Conservation (phyloP, 2,888 invertebrate genomes). For the Odontothrips loti region DNA sequence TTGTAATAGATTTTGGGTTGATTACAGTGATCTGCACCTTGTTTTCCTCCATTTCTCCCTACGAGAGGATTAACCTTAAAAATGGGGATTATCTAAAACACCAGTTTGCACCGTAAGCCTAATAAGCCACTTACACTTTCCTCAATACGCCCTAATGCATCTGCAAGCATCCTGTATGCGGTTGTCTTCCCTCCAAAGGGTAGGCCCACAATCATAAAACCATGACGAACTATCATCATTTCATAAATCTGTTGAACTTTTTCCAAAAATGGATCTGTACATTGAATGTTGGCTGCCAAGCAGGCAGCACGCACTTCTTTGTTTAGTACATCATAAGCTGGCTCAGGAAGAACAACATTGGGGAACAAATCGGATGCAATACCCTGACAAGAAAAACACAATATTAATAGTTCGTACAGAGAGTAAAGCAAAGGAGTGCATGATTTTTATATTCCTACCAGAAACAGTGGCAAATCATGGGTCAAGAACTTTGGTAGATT, state of each 20-base stretch:
- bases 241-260: constrained; percentile 88
- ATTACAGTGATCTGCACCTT: constrained; percentile 74
- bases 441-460: constrained; percentile 49
- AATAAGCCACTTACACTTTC: constrained; percentile 54
- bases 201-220: constrained; percentile 87
- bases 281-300: constrained; percentile 70
- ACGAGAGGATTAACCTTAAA: constrained; percentile 35
- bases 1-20: constrained; percentile 92
- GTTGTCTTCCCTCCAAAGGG: constrained; percentile 92
- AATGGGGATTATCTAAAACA: too few relatives aligned
- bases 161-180: constrained; percentile 77
- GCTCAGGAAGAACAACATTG: constrained; percentile 68
- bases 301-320: constrained; percentile 62
- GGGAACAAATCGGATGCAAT: constrained; percentile 94
- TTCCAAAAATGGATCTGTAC: constrained; percentile 78
- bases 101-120: too few relatives aligned
- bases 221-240: constrained; percentile 92
- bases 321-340: constrained; percentile 73
- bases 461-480: constrained; percentile 82
- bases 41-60: constrained; percentile 71
- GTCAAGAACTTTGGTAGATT: constrained; percentile 90
- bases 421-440: not conserved
- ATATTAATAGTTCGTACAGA: not conserved
- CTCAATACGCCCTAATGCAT: constrained; percentile 70
- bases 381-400: constrained; percentile 56